Base-by-base conservation (phyloP, 2,797 vertebrate genomes). In the Betta splendens region DNA sequence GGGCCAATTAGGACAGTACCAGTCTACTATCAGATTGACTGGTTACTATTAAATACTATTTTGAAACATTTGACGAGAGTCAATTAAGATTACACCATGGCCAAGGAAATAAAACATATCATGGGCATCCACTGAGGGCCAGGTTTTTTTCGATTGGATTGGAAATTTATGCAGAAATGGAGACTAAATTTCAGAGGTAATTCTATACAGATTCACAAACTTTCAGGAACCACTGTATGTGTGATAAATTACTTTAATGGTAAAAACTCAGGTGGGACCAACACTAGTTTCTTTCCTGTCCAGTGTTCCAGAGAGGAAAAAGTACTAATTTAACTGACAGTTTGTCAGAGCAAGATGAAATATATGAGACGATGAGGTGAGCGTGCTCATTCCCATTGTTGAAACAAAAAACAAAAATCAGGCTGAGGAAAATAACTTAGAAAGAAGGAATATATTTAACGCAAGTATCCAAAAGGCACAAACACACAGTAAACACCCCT, bases 301-400 rank as follows among this genome's bases (percentile, higher is more conserved):
- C 39, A 57, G 45, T 37, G 47, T 61, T 77, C 52, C 25, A 42
- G 38, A 44, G 70, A 64, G 33, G 33, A 66, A 70, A 44, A 55
- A 18, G 13, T 11, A 52, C 22, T 58, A 42, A 56, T 63, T 46
- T 71, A 48, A 46, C 47, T 50, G 60, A 75, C 38, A 60, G 20
- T 57, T 65, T 46, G 51, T 76, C 4, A 17, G 64, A 73, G 64
- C 56, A 69, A 60, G 20, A 28, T 31, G 46, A 45, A 52, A 72
- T 80, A 43, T 70, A 81, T 78, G 72, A 83, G 25, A 57, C 70
- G 60, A 86, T 84, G 70, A 74, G 22, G 53, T 72, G 74, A 78
- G 32, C 61, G 55, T 80, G 83, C 64, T 80, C 67, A 76, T 83
- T 84, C 54, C 51, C 18, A 2, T 64, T 46, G 38, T 23, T 59